These are phyloP conservation scores for Aegotheles bennettii DNA, from an alignment of 2,113 vertebrate species.

Conservation along the genomic window DNA sequence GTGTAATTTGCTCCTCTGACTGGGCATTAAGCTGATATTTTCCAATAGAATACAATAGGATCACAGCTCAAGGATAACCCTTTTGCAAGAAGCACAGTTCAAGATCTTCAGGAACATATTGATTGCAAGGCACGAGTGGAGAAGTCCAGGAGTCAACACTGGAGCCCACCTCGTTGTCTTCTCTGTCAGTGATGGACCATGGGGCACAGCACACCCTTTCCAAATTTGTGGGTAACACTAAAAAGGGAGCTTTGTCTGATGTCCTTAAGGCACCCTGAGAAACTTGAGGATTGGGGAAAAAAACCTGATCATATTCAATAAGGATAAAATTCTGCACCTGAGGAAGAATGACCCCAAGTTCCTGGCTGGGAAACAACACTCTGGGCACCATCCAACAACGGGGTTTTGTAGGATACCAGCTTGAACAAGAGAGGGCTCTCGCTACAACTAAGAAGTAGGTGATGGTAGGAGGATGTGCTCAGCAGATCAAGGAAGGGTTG, in stretches of 20 bases:
- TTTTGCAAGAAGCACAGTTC: neutral
- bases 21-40: neutral
- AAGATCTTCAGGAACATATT: neutral
- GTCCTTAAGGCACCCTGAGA: neutral
- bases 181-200: neutral
- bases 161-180: neutral
- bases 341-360: neutral
- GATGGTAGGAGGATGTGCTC: neutral
- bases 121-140: neutral
- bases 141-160: neutral
- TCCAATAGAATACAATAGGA: neutral
- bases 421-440: neutral
- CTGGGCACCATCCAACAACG: neutral
- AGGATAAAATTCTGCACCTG: neutral
- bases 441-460: neutral
- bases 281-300: neutral
- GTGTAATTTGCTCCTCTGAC: neutral
- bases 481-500: neutral
- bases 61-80: neutral
- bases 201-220: neutral
- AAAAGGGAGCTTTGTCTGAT: neutral
- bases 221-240: neutral
- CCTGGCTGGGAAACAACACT: neutral
- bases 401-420: neutral
- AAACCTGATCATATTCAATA: neutral